phyloP scores from a whole-genome alignment of 2,797 vertebrate species.

The Mormyrus hasselquistii region DNA sequence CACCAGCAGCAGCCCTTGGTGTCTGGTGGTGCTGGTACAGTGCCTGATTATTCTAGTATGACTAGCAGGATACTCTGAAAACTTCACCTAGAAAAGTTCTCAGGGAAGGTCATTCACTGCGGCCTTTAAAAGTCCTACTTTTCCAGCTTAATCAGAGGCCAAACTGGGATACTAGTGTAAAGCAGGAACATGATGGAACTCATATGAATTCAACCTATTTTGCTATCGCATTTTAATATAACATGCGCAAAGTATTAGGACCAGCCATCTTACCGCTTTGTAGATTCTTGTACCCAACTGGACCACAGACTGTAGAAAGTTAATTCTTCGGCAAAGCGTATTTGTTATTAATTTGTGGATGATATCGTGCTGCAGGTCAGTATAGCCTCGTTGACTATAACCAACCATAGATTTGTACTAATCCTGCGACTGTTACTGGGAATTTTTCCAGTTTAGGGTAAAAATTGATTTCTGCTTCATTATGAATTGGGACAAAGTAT shows the following conservation, averaged over 20 bases:
- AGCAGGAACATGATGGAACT: not conserved
- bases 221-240: not conserved
- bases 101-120: conserved; percentile 8
- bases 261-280: not conserved
- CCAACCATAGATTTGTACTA: not conserved
- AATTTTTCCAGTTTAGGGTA: not conserved
- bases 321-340: not conserved
- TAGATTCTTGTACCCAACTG: not conserved
- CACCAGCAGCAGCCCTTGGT: conserved; percentile 17
- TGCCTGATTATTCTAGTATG: conserved; percentile 17
- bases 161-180: not conserved
- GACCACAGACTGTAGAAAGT: not conserved
- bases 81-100: conserved; percentile 19
- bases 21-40: conserved; percentile 17
- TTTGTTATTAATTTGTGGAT: conserved; percentile 14
- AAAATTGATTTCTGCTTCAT: conserved; percentile 9
- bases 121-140: conserved; percentile 13
- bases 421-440: not conserved
- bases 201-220: not conserved
- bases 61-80: conserved; percentile 15
- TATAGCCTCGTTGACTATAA: not conserved
- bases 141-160: conserved; percentile 13
- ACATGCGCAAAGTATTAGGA: not conserved
- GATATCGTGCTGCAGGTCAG: conserved; percentile 5
- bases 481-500: conserved; percentile 10